Evolutionary conservation across 2,113 vertebrate species (phyloP).

Genomic region (Otolemur garnettii): DNA sequence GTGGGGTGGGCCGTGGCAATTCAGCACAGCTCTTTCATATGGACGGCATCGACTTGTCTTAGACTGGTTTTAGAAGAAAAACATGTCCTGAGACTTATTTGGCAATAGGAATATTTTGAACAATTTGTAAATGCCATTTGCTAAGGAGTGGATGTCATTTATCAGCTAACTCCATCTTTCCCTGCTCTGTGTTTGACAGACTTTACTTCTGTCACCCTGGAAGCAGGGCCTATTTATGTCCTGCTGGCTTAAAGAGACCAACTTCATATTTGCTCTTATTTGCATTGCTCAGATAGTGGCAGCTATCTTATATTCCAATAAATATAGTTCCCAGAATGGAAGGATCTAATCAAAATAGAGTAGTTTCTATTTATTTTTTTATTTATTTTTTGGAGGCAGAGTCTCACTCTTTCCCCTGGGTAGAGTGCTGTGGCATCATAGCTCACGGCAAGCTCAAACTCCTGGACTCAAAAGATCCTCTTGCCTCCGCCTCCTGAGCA

Average conservation of each 20-base stretch:
- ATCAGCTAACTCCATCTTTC: conserved; percentile 43
- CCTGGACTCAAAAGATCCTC: no score
- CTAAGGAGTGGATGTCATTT: conserved; percentile 64
- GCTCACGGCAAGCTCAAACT: no score
- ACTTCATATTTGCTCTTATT: conserved; percentile 70
- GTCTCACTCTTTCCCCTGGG: no score
- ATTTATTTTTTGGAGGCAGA: no score
- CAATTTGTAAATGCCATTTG: conserved; percentile 75
- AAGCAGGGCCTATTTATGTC: conserved; percentile 69
- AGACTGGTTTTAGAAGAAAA: conserved; percentile 61
- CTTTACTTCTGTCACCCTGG: conserved; percentile 50
- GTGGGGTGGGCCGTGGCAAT: conserved; percentile 66
- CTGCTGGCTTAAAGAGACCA: conserved; percentile 53
- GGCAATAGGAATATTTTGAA: conserved; percentile 59
- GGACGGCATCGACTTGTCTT: conserved; percentile 72
- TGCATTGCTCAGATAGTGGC: conserved; percentile 1
- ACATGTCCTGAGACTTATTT: conserved; percentile 40
- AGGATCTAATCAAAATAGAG: conserved; percentile 55
- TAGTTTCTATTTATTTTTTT: background rate
- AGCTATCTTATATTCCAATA: conserved; percentile 54
- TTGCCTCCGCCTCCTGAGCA: no score
- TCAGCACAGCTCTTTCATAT: conserved; percentile 65
- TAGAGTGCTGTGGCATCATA: no score
- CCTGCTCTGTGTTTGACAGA: conserved; percentile 65
- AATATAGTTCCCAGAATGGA: conserved; percentile 20